phyloP scores from a whole-genome alignment of 2,113 vertebrate genomes.

The Entelurus aequoreus region DNA sequence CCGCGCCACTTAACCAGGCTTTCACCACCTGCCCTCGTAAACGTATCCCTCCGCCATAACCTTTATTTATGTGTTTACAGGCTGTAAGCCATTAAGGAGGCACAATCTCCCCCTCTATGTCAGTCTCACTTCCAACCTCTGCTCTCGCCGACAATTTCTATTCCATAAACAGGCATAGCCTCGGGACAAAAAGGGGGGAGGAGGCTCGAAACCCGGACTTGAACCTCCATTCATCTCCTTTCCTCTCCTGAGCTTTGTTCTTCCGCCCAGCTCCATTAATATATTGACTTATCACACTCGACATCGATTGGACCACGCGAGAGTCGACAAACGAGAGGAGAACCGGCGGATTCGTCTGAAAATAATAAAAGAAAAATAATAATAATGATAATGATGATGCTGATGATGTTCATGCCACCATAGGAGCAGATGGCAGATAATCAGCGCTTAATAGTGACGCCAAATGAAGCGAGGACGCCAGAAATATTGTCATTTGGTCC shows the following conservation, averaged over 20 bases:
- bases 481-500: neutral
- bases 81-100: constrained; percentile 8
- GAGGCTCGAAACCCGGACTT: neutral
- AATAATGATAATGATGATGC: constrained; percentile 1
- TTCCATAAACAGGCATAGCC: constrained; percentile 1
- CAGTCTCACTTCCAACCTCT: neutral
- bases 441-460: neutral
- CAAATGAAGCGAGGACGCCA: neutral
- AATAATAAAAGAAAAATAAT: neutral
- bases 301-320: neutral
- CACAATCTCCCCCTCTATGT: neutral
- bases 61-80: constrained; percentile 17
- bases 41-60: constrained; percentile 5
- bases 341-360: neutral
- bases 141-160: constrained; percentile 1
- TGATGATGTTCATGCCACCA: neutral
- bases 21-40: constrained; percentile 17
- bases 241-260: neutral
- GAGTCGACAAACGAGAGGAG: neutral
- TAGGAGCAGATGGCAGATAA: constrained; percentile 9
- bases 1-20: constrained; percentile 16
- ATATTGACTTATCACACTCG: neutral
- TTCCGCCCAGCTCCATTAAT: neutral
- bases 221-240: neutral
- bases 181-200: neutral